Evolutionary conservation across 2,888 invertebrate species (phyloP).

Genomic region (Tiliacea citrago): DNA sequence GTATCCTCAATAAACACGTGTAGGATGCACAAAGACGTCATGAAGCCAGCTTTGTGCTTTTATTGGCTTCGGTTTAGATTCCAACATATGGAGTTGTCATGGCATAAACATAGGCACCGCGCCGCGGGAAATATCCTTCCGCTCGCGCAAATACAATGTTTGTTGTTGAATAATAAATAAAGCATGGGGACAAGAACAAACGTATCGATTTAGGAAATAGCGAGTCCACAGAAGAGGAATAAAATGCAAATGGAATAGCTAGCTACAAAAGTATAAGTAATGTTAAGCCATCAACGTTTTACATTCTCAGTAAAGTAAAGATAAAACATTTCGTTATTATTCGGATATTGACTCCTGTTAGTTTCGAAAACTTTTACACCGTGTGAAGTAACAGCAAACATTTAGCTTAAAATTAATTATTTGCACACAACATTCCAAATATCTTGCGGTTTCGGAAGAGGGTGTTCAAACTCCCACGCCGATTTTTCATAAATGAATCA

Average conservation of each 20-base stretch:
- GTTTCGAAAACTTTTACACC: constrained; percentile 22
- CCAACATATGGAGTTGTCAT: constrained; percentile 61
- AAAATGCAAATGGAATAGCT: constrained; percentile 30
- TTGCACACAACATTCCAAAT: constrained; percentile 40
- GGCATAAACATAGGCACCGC: constrained; percentile 63
- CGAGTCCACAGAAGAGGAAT: constrained; percentile 20
- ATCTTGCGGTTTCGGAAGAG: constrained; percentile 56
- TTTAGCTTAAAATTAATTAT: constrained; percentile 39
- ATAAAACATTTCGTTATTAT: constrained; percentile 26
- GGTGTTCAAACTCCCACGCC: constrained; percentile 56
- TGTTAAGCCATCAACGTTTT: constrained; percentile 6
- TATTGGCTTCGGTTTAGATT: constrained; percentile 67
- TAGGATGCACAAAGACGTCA: constrained; percentile 70
- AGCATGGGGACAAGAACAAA: constrained; percentile 33
- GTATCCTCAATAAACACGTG: constrained; percentile 74
- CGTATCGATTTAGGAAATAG: constrained; percentile 47
- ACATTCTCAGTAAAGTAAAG: constrained; percentile 19
- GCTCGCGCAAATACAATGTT: constrained; percentile 61
- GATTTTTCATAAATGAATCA: constrained; percentile 58
- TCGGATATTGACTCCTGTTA: constrained; percentile 32
- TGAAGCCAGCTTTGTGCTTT: constrained; percentile 68
- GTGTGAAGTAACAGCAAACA: constrained; percentile 34
- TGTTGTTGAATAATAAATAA: constrained; percentile 57
- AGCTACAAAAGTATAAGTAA: constrained; percentile 8
- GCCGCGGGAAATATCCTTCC: constrained; percentile 72